Conservation (phyloP, 2,113 vertebrate genomes). For the Hoplias malabaricus region DNA sequence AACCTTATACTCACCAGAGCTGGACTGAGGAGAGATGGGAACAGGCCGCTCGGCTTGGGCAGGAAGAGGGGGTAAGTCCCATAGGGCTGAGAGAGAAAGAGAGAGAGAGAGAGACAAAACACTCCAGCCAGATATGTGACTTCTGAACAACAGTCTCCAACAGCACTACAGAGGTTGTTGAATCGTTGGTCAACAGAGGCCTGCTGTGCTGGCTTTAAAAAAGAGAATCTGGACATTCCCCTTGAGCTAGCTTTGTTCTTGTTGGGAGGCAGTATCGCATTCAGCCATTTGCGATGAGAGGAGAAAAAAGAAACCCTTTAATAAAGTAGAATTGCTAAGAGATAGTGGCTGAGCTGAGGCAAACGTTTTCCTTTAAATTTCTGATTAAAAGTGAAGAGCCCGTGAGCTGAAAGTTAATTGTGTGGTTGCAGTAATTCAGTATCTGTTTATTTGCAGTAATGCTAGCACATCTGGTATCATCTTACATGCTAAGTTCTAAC, state of each 20-base stretch:
- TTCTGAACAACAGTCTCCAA: constrained; percentile 27
- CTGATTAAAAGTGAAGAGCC: background rate
- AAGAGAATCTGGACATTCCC: background rate
- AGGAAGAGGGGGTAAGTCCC: constrained; percentile 29
- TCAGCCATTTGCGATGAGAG: background rate
- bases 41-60: constrained; percentile 37
- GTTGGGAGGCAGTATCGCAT: background rate
- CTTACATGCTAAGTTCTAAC: constrained; percentile 32
- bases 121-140: constrained; percentile 31
- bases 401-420: background rate
- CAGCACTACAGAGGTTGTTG: constrained; percentile 3
- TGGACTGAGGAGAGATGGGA: constrained; percentile 39
- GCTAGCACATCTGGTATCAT: constrained; percentile 29
- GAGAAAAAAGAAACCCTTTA: background rate
- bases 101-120: constrained; percentile 30
- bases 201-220: background rate
- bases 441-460: constrained; percentile 31
- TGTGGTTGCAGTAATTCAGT: constrained; percentile 11
- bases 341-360: background rate
- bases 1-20: constrained; percentile 43
- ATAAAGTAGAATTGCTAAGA: background rate
- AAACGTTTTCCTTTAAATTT: background rate
- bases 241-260: background rate
- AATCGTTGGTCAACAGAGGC: background rate
- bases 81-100: constrained; percentile 20